Evolutionary conservation across 2,113 vertebrate species (phyloP).

Genomic region (Climacteris rufus): DNA sequence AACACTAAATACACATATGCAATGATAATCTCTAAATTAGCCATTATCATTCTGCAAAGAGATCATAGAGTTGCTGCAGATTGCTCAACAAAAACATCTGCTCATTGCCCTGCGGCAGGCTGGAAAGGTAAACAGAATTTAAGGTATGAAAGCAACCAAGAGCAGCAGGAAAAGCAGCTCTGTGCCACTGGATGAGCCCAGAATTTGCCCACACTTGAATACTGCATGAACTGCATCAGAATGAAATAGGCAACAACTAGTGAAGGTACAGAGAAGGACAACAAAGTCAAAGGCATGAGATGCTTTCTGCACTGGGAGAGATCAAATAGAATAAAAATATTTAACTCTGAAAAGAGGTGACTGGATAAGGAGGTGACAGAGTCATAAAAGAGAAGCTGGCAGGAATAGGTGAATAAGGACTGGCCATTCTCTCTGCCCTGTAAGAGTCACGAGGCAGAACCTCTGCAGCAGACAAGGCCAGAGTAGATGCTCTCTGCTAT

Average conservation of each 20-base stretch:
- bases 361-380: background rate
- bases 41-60: slow-evolving; percentile 58
- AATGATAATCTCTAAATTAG: slow-evolving; percentile 54
- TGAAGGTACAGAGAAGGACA: background rate
- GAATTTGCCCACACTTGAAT: background rate
- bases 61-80: slow-evolving; percentile 26
- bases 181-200: background rate
- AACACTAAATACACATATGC: slow-evolving; percentile 57
- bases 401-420: background rate
- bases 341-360: background rate
- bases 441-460: background rate
- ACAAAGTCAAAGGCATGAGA: background rate
- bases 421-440: background rate
- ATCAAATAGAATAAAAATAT: background rate
- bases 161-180: background rate
- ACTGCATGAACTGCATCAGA: background rate
- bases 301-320: background rate
- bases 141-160: background rate
- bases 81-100: slow-evolving; percentile 52
- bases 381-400: background rate
- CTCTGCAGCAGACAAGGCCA: background rate
- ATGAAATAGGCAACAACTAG: background rate
- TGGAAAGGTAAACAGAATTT: slow-evolving; percentile 47
- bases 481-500: background rate
- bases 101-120: background rate